Conservation (phyloP, 2,797 vertebrate species). For the Acomys russatus region DNA sequence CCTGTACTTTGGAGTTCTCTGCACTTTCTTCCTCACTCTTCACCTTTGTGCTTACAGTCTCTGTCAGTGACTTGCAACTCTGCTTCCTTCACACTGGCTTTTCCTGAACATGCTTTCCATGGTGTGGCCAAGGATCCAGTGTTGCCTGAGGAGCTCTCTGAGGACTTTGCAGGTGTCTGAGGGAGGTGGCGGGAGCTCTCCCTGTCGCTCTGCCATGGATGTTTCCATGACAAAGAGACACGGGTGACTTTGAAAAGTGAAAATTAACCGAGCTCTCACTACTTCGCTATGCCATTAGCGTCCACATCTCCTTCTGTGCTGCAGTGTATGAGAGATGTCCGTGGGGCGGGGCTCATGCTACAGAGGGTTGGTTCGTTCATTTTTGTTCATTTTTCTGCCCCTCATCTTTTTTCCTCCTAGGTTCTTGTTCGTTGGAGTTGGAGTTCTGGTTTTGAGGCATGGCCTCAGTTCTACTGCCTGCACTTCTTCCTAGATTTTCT, state of each 20-base stretch:
- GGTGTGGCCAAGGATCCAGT: neutral
- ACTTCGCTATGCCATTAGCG: neutral
- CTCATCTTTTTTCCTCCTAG: neutral
- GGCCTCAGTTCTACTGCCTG: neutral
- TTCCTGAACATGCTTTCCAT: neutral
- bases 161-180: neutral
- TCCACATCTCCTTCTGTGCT: slow-evolving; percentile 10
- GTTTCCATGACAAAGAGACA: slow-evolving; percentile 63
- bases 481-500: neutral
- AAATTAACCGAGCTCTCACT: slow-evolving; percentile 2
- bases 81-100: neutral
- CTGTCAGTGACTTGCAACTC: neutral
- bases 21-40: neutral
- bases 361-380: neutral
- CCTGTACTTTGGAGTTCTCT: neutral
- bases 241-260: neutral
- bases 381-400: neutral
- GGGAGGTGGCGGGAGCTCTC: neutral
- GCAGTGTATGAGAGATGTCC: slow-evolving; percentile 1
- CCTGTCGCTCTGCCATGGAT: neutral
- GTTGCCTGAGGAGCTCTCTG: neutral
- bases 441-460: neutral
- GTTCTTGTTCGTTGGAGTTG: neutral
- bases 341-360: slow-evolving; percentile 10
- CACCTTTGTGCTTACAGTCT: neutral